Conservation (phyloP, 2,113 vertebrate species). For the Mixornis gularis region DNA sequence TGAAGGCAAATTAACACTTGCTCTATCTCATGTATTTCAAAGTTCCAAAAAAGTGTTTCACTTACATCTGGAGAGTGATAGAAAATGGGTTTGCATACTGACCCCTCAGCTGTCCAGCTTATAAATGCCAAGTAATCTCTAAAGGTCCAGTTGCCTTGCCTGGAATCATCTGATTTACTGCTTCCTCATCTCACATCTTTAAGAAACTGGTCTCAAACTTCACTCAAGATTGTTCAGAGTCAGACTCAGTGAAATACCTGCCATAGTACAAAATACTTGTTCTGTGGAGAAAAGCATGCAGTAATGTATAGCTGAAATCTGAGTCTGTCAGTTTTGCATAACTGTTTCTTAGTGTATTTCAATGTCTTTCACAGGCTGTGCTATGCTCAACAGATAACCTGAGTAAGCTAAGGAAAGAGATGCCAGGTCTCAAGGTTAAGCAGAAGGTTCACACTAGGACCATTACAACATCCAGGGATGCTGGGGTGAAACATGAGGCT, state of each 20-base stretch:
- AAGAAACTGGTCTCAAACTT: neutral
- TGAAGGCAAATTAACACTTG: neutral
- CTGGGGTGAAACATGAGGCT: neutral
- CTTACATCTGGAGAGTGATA: neutral
- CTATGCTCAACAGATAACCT: neutral
- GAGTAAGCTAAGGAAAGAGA: neutral
- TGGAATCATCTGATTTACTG: neutral
- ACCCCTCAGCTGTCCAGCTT: neutral
- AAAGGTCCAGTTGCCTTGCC: neutral
- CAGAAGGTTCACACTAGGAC: neutral
- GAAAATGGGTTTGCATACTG: neutral
- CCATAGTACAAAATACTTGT: neutral
- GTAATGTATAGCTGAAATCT: neutral
- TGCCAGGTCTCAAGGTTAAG: neutral
- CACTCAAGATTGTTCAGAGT: neutral
- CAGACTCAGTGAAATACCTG: neutral
- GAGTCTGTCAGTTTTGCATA: neutral
- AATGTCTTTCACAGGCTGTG: neutral
- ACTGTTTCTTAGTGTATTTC: neutral
- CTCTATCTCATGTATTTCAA: neutral
- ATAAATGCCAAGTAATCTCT: neutral
- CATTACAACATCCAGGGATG: neutral
- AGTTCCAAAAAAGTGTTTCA: neutral
- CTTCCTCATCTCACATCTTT: neutral
- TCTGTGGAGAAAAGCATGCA: neutral